These are phyloP conservation scores for Rambutsinella grinnellia DNA, from an alignment of 2,888 invertebrate genomes.

Conservation along the genomic window DNA sequence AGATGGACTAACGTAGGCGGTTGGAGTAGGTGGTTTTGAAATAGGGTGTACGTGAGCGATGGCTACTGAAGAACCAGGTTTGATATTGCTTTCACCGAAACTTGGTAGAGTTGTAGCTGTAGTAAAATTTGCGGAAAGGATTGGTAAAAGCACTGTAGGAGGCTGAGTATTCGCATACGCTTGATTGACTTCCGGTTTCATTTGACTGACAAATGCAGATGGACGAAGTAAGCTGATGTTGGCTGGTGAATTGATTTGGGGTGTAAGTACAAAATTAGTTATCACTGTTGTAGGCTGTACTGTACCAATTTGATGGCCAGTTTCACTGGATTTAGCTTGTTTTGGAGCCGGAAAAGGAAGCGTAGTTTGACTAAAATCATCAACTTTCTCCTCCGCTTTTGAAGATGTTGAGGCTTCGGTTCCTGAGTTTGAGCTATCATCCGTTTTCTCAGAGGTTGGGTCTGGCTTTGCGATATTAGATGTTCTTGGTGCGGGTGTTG, in stretches of 20 bases:
- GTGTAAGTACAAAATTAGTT: background rate
- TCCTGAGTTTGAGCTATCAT: background rate
- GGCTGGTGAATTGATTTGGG: background rate
- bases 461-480: background rate
- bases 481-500: slow-evolving; percentile 14
- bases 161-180: background rate
- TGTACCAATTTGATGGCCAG: background rate
- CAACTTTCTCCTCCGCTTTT: background rate
- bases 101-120: background rate
- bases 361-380: slow-evolving; percentile 55
- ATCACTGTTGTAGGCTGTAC: background rate
- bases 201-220: slow-evolving; percentile 36
- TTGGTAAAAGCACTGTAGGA: background rate
- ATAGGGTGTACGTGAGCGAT: slow-evolving; percentile 27
- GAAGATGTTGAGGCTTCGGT: background rate
- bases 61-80: background rate
- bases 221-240: slow-evolving; percentile 22
- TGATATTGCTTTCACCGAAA: background rate
- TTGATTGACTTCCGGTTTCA: too few relatives aligned
- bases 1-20: slow-evolving; percentile 18
- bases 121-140: background rate
- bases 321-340: background rate
- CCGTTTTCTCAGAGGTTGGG: background rate
- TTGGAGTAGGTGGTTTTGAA: slow-evolving; percentile 5
- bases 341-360: slow-evolving; percentile 47